Conservation (phyloP, 2,888 invertebrate species). For the Eilema sororculum region DNA sequence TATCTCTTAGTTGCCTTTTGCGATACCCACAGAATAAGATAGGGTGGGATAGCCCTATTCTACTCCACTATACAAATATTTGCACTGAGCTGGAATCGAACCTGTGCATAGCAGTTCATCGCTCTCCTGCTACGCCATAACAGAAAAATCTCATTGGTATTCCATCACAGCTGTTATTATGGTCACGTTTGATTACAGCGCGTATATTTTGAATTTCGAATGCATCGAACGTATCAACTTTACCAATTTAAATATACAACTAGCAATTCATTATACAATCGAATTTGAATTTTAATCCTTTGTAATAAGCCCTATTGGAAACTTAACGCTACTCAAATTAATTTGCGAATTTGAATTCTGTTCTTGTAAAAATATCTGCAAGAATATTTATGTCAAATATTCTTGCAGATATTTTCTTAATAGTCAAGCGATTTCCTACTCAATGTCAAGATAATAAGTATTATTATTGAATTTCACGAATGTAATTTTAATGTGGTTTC, state of each 20-base stretch:
- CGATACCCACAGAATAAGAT: no score
- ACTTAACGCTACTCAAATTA: conserved; percentile 11
- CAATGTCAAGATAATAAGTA: conserved; percentile 34
- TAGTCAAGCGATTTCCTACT: conserved; percentile 41
- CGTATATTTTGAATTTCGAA: conserved; percentile 62
- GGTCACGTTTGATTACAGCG: conserved; percentile 60
- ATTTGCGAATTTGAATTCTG: conserved; percentile 37
- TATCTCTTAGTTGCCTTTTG: no score
- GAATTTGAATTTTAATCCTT: conserved; percentile 31
- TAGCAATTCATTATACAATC: conserved; percentile 17
- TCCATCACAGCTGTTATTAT: conserved; percentile 67
- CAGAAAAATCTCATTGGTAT: conserved; percentile 56
- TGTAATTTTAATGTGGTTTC: conserved; percentile 39
- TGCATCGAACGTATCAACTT: conserved; percentile 61
- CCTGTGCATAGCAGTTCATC: no score
- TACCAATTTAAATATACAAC: conserved; percentile 46
- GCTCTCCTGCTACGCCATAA: no score
- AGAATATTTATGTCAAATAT: no score
- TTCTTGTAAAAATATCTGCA: no score
- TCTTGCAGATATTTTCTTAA: conserved; percentile 27
- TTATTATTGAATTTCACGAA: conserved; percentile 25
- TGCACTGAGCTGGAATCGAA: no score
- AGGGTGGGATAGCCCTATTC: no score
- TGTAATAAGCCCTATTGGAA: conserved; percentile 20
- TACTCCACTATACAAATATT: no score